These are phyloP conservation scores for Odontocolon sp. DNA, from an alignment of 2,888 invertebrate genomes.

Conservation along the genomic window DNA sequence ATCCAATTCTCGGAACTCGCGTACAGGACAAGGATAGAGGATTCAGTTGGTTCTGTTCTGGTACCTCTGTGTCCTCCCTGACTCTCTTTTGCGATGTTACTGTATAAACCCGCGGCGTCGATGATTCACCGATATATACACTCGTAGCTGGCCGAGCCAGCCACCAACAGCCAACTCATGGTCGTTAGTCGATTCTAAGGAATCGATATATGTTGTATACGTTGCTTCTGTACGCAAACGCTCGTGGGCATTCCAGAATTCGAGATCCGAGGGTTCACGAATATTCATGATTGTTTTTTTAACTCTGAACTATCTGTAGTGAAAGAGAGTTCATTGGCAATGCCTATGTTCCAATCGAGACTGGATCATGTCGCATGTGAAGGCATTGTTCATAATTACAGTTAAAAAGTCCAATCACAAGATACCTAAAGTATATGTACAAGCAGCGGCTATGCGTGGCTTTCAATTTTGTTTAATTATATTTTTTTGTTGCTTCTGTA, in stretches of 20 bases:
- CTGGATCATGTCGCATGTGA: too few species aligned
- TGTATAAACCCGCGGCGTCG: constrained; percentile 53
- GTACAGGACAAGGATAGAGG: constrained; percentile 38
- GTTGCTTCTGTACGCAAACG: not conserved
- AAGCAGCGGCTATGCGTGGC: too few species aligned
- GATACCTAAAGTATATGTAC: too few species aligned
- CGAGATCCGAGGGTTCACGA: constrained; percentile 36
- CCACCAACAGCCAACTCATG: constrained; percentile 36
- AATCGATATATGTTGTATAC: constrained; percentile 50
- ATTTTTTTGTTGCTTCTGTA: too few species aligned
- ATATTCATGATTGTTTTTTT: constrained; percentile 54
- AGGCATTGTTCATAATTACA: too few species aligned
- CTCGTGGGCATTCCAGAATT: constrained; percentile 43
- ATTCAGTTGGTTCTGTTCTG: constrained; percentile 32
- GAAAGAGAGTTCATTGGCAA: too few species aligned
- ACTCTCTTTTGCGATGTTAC: constrained; percentile 42
- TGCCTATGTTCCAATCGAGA: too few species aligned
- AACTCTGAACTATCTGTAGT: too few species aligned
- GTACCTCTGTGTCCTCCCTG: constrained; percentile 25
- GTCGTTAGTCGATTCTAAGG: constrained; percentile 60
- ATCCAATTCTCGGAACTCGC: constrained; percentile 64
- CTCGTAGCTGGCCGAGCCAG: constrained; percentile 36
- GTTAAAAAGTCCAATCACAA: too few species aligned
- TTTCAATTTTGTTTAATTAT: too few species aligned
- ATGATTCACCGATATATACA: constrained; percentile 62